Conservation (phyloP, 2,113 vertebrate species). For the Grus americana region DNA sequence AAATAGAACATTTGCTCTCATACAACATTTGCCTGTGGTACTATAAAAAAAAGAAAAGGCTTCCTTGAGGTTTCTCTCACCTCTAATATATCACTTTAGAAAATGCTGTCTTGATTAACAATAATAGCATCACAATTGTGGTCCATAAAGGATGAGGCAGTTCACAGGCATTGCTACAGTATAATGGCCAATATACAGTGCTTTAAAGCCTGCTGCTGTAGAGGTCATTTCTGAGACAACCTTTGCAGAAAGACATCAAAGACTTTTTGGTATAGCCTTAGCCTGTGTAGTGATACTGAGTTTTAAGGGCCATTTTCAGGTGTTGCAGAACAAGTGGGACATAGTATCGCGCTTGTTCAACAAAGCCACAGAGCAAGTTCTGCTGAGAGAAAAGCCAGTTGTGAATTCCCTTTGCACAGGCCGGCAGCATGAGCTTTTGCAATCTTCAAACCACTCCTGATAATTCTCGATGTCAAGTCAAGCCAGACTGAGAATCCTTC, state of each 20-base stretch:
- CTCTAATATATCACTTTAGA: neutral
- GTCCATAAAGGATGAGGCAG: neutral
- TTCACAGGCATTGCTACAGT: neutral
- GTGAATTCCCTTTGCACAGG: neutral
- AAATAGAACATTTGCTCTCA: neutral
- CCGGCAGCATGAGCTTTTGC: neutral
- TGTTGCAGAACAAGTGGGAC: neutral
- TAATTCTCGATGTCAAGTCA: neutral
- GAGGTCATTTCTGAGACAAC: neutral
- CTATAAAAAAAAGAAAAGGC: neutral
- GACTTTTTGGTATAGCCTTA: neutral
- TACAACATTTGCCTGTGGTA: neutral
- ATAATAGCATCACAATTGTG: neutral
- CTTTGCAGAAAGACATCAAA: neutral
- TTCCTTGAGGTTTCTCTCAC: neutral
- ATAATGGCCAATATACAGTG: neutral
- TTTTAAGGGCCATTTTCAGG: neutral
- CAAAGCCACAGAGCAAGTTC: neutral
- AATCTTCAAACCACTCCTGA: neutral
- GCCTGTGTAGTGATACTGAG: neutral
- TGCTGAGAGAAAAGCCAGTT: neutral
- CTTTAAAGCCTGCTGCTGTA: neutral
- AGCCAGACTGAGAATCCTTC: neutral
- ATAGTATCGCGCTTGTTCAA: neutral
- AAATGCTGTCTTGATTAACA: neutral